These are phyloP conservation scores for Campoplex capitator DNA, from an alignment of 2,888 invertebrate species.

Conservation along the genomic window DNA sequence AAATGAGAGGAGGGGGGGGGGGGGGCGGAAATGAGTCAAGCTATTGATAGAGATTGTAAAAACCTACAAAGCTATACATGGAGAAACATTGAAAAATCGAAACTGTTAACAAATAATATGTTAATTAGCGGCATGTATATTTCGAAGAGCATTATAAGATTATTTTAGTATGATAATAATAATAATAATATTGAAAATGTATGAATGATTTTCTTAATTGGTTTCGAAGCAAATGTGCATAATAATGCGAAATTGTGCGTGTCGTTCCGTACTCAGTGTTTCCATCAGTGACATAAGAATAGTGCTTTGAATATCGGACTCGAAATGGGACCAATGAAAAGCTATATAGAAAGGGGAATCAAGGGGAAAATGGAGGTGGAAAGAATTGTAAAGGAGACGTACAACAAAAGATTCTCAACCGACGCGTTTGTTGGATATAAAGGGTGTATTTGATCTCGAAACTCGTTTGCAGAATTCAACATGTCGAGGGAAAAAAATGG, in stretches of 20 bases:
- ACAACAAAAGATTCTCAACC: conserved; percentile 49
- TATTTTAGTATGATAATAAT: too few relatives aligned
- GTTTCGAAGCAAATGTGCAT: not conserved
- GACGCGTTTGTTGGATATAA: conserved; percentile 30
- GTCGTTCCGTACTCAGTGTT: not conserved
- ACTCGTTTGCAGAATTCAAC: conserved; percentile 28
- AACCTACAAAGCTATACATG: too few relatives aligned
- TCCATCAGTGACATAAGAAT: not conserved
- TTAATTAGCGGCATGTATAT: too few relatives aligned
- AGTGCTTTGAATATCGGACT: conserved; percentile 32
- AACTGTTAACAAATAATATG: too few relatives aligned
- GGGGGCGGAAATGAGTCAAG: too few relatives aligned
- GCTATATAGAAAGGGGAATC: not conserved
- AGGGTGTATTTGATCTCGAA: conserved; percentile 44
- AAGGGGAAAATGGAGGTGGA: not conserved
- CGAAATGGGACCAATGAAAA: conserved; percentile 37
- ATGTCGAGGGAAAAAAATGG: conserved; percentile 2
- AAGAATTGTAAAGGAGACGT: conserved; percentile 11
- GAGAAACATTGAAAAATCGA: not conserved
- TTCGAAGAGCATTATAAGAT: not conserved
- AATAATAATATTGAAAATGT: too few relatives aligned
- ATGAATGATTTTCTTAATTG: conserved; percentile 1
- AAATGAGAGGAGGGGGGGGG: not conserved
- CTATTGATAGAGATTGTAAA: too few relatives aligned
- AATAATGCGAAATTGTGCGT: conserved; percentile 3